phyloP scores from a whole-genome alignment of 1,140 invertebrate species.

The Caenorhabditis remanei region DNA sequence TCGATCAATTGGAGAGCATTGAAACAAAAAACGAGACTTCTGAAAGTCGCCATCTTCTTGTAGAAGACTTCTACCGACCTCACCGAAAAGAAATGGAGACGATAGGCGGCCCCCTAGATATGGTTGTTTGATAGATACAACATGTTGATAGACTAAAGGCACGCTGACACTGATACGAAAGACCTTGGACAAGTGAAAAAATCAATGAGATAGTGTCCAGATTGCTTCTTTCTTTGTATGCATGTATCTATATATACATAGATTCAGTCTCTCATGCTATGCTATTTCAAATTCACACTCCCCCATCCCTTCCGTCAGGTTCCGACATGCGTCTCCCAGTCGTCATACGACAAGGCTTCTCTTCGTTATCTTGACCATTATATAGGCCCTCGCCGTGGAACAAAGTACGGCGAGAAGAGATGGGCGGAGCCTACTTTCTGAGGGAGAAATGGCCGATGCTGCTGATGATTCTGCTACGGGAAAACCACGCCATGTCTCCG shows the following conservation, averaged over 20 bases:
- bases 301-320: background rate
- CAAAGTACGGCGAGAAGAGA: background rate
- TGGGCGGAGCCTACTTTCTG: background rate
- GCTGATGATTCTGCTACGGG: background rate
- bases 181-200: too few relatives aligned
- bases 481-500: slow-evolving; percentile 37
- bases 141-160: background rate
- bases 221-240: too few relatives aligned
- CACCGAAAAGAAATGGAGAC: too few relatives aligned
- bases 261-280: background rate
- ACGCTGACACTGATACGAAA: too few relatives aligned
- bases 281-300: background rate
- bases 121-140: background rate
- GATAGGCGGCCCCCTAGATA: too few relatives aligned
- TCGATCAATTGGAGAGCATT: background rate
- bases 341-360: slow-evolving; percentile 42
- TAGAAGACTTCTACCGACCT: too few relatives aligned
- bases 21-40: background rate
- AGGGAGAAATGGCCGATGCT: background rate
- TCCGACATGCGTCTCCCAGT: background rate
- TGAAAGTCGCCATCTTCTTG: too few relatives aligned
- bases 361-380: slow-evolving; percentile 13
- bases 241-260: background rate
- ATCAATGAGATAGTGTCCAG: too few relatives aligned
- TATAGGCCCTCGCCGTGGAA: background rate